phyloP scores from a whole-genome alignment of 2,888 invertebrate species.

The Parnassius smintheus region DNA sequence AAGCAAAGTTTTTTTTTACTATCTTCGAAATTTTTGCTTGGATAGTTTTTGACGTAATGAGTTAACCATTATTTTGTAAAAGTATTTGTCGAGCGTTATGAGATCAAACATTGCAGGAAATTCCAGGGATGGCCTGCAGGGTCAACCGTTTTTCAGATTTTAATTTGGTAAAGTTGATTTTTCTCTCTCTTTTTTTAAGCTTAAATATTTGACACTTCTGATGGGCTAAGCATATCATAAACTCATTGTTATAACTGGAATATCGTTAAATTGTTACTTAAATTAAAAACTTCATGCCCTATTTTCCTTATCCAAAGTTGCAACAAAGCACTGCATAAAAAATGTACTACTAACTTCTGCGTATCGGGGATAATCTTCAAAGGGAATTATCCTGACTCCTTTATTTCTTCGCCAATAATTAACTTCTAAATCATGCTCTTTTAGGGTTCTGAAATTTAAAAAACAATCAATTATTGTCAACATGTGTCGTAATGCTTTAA shows the following conservation, averaged over 20 bases:
- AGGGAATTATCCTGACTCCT: constrained; percentile 44
- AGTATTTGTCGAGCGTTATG: too few relatives aligned
- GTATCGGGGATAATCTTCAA: constrained; percentile 81
- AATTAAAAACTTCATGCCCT: not conserved
- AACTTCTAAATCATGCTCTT: constrained; percentile 38
- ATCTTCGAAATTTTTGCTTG: too few relatives aligned
- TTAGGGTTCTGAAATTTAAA: constrained; percentile 36
- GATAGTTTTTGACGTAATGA: too few relatives aligned
- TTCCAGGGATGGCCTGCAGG: too few relatives aligned
- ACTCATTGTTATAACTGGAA: not conserved
- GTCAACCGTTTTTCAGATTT: not conserved
- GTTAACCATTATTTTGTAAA: too few relatives aligned
- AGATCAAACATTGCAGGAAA: too few relatives aligned
- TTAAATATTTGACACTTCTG: not conserved
- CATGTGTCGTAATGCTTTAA: not conserved
- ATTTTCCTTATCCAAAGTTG: not conserved
- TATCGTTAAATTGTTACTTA: not conserved
- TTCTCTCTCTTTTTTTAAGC: not conserved
- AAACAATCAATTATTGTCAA: not conserved
- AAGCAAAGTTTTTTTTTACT: too few relatives aligned
- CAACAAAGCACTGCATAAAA: not conserved
- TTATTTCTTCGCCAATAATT: constrained; percentile 34
- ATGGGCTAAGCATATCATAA: not conserved
- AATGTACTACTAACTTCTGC: constrained; percentile 68
- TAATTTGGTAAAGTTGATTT: not conserved